A percentile compares a stretch with the other conserved stretches of the same genome.
Evolutionary conservation across 1,140 invertebrate species (phyloP).

Genomic region (Arctopsyche grandis): DNA sequence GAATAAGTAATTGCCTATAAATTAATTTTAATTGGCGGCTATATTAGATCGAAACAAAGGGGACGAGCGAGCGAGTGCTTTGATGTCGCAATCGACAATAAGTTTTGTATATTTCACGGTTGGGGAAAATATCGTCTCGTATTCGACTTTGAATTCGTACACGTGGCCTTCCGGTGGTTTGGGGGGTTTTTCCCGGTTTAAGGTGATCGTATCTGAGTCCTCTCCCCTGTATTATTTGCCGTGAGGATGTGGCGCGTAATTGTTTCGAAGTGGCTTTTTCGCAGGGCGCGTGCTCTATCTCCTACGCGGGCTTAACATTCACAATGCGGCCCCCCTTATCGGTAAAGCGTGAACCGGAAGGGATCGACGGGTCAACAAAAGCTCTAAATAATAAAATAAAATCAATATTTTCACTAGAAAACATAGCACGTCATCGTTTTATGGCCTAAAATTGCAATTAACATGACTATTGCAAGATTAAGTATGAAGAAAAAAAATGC

Average conservation of each 20-base stretch:
- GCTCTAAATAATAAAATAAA: too few relatives aligned
- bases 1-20: conserved; percentile 22
- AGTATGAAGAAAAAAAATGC: too few relatives aligned
- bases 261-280: conserved; percentile 19
- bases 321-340: not conserved
- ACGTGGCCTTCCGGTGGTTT: not conserved
- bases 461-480: too few relatives aligned
- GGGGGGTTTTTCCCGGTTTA: not conserved
- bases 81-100: not conserved
- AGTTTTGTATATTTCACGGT: not conserved
- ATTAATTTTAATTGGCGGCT: conserved; percentile 4
- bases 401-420: too few relatives aligned
- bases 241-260: not conserved
- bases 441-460: too few relatives aligned
- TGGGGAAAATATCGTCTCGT: not conserved
- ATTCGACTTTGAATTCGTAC: not conserved
- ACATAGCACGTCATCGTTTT: too few relatives aligned
- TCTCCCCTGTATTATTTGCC: conserved; percentile 3
- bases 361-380: too few relatives aligned
- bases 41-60: not conserved
- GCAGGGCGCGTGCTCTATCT: conserved; percentile 30
- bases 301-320: not conserved
- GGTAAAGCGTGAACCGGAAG: not conserved
- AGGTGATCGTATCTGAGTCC: not conserved
- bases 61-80: too few relatives aligned